phyloP scores from a whole-genome alignment of 1,140 invertebrate genomes.

The Whitmania pigra region DNA sequence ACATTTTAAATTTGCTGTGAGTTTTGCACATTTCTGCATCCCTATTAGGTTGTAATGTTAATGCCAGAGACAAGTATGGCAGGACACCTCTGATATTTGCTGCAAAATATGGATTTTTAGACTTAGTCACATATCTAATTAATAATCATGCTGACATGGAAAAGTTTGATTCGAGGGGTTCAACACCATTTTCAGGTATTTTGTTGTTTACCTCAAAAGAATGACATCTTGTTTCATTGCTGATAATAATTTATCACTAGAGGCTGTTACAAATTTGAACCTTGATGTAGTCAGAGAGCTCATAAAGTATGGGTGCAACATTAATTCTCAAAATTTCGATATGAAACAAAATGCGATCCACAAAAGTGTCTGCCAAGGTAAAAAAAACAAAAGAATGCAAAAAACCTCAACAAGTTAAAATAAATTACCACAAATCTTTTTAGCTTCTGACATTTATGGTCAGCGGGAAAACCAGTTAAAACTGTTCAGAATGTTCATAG shows the following conservation, averaged over 20 bases:
- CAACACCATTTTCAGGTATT: slow-evolving; percentile 36
- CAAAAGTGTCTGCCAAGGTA: not conserved
- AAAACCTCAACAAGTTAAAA: not conserved
- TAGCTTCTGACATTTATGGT: slow-evolving; percentile 23
- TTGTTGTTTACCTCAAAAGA: no score
- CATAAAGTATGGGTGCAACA: slow-evolving; percentile 24
- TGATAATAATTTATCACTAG: not conserved
- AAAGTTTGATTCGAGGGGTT: slow-evolving; percentile 30
- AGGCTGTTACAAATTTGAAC: not conserved
- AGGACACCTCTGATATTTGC: slow-evolving; percentile 33
- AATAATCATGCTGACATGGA: slow-evolving; percentile 31
- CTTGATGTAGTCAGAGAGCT: slow-evolving; percentile 25
- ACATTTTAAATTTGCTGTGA: not conserved
- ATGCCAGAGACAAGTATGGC: slow-evolving; percentile 31
- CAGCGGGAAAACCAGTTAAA: slow-evolving; percentile 24
- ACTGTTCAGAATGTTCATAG: slow-evolving; percentile 31
- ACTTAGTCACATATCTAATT: slow-evolving; percentile 31
- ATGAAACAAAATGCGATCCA: not conserved
- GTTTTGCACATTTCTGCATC: not conserved
- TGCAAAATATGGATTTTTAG: slow-evolving; percentile 29
- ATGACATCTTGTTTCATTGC: no score
- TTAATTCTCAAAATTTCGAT: not conserved
- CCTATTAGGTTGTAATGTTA: slow-evolving; percentile 31
- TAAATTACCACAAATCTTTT: not conserved
- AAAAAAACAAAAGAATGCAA: not conserved